Conservation (phyloP, 2,888 invertebrate genomes). For the Amiota communis region DNA sequence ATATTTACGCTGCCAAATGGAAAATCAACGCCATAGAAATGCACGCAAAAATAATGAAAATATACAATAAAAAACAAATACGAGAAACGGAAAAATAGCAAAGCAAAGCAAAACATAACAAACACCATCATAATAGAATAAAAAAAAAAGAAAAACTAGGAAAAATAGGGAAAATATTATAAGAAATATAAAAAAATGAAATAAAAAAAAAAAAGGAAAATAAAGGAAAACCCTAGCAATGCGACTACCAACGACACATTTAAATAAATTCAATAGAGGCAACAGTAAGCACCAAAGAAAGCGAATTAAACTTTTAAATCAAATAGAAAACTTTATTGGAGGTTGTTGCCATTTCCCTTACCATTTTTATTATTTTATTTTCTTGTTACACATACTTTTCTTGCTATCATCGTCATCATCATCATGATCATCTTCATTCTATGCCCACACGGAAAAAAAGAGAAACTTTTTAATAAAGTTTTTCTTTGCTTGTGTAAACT, state of each 20-base stretch:
- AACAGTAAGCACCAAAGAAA: constrained; percentile 29
- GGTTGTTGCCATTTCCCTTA: constrained; percentile 38
- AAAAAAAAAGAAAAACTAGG: neutral
- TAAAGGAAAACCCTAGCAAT: no score
- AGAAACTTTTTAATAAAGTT: constrained; percentile 62
- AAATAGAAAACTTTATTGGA: constrained; percentile 61
- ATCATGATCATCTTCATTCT: neutral
- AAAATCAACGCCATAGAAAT: constrained; percentile 49
- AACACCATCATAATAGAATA: neutral
- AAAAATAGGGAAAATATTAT: constrained; percentile 34
- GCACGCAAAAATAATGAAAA: constrained; percentile 1
- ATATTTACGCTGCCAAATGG: constrained; percentile 64
- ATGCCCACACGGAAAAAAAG: constrained; percentile 29
- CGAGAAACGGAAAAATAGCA: neutral
- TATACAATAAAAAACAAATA: neutral
- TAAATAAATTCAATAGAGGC: constrained; percentile 62
- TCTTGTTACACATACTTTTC: neutral
- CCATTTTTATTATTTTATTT: constrained; percentile 40
- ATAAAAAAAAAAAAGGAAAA: neutral
- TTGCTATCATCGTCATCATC: neutral
- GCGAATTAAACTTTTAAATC: constrained; percentile 62
- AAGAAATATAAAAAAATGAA: neutral
- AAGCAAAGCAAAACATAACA: neutral
- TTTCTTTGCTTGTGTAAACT: constrained; percentile 42
- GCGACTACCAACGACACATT: constrained; percentile 43